Evolutionary conservation across 2,113 vertebrate genomes (phyloP).

Genomic region (Cavia aperea): DNA sequence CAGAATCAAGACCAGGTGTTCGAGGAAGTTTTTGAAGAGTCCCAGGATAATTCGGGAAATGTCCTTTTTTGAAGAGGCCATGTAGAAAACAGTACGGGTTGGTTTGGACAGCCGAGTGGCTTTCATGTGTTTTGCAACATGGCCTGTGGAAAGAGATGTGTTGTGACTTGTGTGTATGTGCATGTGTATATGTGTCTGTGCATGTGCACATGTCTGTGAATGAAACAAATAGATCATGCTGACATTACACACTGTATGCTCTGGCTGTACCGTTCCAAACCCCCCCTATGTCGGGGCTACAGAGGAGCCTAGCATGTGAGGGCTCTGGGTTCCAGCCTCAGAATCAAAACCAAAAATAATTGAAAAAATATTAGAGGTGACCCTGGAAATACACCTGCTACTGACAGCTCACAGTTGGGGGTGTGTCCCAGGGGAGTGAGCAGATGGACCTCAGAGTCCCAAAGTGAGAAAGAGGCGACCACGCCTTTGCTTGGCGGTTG

Average conservation of each 20-base stretch:
- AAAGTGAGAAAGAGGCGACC: not conserved
- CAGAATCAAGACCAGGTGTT: not conserved
- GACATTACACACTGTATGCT: not conserved
- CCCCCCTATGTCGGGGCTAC: not conserved
- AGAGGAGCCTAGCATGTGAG: too few relatives aligned
- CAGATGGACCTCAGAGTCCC: not conserved
- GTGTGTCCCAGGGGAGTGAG: not conserved
- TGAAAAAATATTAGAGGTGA: not conserved
- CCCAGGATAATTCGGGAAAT: slow-evolving; percentile 35
- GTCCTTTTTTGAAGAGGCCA: not conserved
- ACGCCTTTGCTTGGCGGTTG: not conserved
- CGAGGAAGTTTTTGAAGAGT: not conserved
- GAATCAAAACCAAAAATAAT: not conserved
- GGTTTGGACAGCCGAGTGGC: not conserved
- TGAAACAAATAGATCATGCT: not conserved
- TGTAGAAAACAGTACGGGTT: not conserved
- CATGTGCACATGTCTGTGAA: not conserved
- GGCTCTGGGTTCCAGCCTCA: not conserved
- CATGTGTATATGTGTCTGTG: not conserved
- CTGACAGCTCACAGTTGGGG: not conserved
- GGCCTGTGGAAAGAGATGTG: not conserved
- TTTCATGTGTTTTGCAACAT: not conserved
- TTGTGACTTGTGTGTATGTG: not conserved
- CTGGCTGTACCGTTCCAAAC: not conserved
- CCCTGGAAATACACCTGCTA: not conserved